Evolutionary conservation across 2,888 invertebrate species (phyloP), one percentile per base, ranked within the genome.

Genomic region (Stenolophus ochropezus): DNA sequence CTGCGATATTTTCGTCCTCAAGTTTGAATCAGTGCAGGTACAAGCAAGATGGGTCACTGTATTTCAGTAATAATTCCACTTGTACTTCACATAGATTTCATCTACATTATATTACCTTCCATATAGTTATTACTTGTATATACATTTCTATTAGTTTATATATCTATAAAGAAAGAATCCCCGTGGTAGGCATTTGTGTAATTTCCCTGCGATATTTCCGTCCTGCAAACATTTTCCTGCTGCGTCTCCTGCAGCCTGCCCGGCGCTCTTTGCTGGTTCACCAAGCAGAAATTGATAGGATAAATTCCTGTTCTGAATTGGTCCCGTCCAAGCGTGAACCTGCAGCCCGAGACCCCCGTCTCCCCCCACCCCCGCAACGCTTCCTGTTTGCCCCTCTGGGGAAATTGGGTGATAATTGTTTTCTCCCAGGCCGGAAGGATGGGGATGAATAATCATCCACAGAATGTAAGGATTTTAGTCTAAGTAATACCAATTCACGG

Each of bases 231-330:
- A 53, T 42, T 42, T 33, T 42, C 11, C 33, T 42, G 33, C 33
- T 11, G 2, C 33, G 11, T 42, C 33, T 58, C n/a, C 21, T 58
- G 61, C 61, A 65, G 23, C 33, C 69, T 42, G 11, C 33, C 8
- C 33, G 6, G 33, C 87, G 90, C 91, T 91, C 91, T 91, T 91
- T 91, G 90, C 90, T 91, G 90, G 91, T 91, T 91, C 91, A 91
- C 90, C 91, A 91, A 90, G 91, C 91, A 91, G 91, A 91, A 91
- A 91, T 91, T 91, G 91, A 91, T 91, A 90, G 91, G 91, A 91
- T 91, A 91, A 91, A 91, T 91, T 91, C 91, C 91, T 90, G 90
- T 89, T 90, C 91, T 91, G 91, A 91, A 91, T 91, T 91, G 91
- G 91, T 90, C 90, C 89, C 91, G 90, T 88, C 91, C 90, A 90